Base-by-base conservation (phyloP, 2,888 invertebrate species). In the Tortrix viridana region DNA sequence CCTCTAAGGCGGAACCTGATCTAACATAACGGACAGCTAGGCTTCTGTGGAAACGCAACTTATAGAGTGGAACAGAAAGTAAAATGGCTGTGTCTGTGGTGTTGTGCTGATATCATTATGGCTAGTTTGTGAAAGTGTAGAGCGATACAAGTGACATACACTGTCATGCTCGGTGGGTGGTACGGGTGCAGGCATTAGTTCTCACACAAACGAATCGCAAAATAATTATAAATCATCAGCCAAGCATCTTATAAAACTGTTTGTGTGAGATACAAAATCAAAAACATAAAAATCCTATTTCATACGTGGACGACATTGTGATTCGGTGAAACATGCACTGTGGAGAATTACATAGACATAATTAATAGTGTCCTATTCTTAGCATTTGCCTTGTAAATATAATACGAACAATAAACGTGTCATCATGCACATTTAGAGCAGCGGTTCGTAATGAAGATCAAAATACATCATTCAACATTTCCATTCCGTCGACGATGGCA, bases 271-370 rank as follows among this genome's bases (percentile, higher is more conserved):
- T 68, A 67, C 65, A 75, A 73, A 78, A 76, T 79, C 77, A 64
- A 71, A 71, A 83, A 84, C 77, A 83, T 77, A 84, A 80, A 80
- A 82, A 76, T 77, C 76, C 76, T 82, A 79, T 83, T 75, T 76
- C 77, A 70, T 75, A 80, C 75, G 75, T 81, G 80, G 83, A 83
- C 81, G 82, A 82, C 76, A 81, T 79, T 77, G 88, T 89, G 86
- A 83, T 79, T 84, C 78, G 84, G 89, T 89, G 90, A 86, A 75
- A 88, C 90, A 90, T 91, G 90, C 90, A 87, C 89, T 85, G 89
- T 85, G 86, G 79, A 82, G 79, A 76, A 79, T 78, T 65, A 60
- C 65, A 55, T 55, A 44, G 18, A 60, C 23, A 63, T 63, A 54
- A 65, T 65, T 62, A 62, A 38, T 57, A 22, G 16, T 57, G 46